Percentiles rank a stretch among this genome's conserved stretches.
These are phyloP conservation scores for Rhynchophorus ferrugineus DNA, from an alignment of 1,140 invertebrate genomes.

Conservation along the genomic window DNA sequence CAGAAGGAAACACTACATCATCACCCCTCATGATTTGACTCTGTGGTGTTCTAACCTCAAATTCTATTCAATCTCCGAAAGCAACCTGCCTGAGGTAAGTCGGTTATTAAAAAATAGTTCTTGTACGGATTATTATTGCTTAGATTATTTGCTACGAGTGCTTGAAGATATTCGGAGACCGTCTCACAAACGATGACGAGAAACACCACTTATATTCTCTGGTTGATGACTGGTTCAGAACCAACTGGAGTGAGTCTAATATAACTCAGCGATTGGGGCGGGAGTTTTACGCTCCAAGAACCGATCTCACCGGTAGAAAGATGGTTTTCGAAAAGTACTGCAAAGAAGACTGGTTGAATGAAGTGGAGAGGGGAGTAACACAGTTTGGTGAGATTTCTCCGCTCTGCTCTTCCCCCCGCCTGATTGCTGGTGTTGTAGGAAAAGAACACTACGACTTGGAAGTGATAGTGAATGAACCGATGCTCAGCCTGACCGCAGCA, in stretches of 20 bases:
- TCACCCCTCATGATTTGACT: neutral
- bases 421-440: slow-evolving; percentile 1
- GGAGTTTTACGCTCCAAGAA: slow-evolving; percentile 29
- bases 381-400: slow-evolving; percentile 50
- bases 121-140: slow-evolving; percentile 22
- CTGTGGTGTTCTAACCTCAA: neutral
- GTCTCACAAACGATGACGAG: slow-evolving; percentile 61
- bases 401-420: neutral
- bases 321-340: slow-evolving; percentile 15
- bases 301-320: neutral
- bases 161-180: slow-evolving; percentile 67
- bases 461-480: slow-evolving; percentile 56
- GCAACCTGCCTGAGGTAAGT: slow-evolving; percentile 1
- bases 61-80: neutral
- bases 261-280: slow-evolving; percentile 21
- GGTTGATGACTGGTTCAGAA: slow-evolving; percentile 44
- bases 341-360: slow-evolving; percentile 50
- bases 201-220: slow-evolving; percentile 60
- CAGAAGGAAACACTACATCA: neutral
- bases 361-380: slow-evolving; percentile 58
- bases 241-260: slow-evolving; percentile 46
- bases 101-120: slow-evolving; percentile 6
- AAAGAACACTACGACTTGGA: slow-evolving; percentile 39
- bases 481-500: slow-evolving; percentile 55
- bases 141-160: slow-evolving; percentile 70